These are phyloP conservation scores for Poicephalus gulielmi DNA, from an alignment of 2,113 vertebrate species.

Conservation along the genomic window DNA sequence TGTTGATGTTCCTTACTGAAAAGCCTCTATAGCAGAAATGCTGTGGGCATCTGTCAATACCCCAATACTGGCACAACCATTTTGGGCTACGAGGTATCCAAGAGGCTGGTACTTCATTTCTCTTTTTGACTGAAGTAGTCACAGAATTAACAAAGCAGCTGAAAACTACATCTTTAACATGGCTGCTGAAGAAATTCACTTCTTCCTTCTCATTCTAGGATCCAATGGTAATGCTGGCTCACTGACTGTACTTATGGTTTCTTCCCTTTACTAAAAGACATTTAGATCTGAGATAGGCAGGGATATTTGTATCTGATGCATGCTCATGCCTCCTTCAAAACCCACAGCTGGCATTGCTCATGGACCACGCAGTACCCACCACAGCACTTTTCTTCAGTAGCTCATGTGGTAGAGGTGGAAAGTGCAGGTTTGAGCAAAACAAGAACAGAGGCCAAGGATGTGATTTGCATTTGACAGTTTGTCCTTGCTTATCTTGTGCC, in stretches of 20 bases:
- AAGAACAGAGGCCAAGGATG: not conserved
- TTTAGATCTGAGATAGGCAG: not conserved
- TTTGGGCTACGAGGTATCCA: not conserved
- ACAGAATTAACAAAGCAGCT: slow-evolving; percentile 35
- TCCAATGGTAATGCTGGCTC: not conserved
- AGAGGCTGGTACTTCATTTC: slow-evolving; percentile 28
- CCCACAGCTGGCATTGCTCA: not conserved
- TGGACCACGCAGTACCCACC: not conserved
- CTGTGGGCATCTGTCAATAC: not conserved
- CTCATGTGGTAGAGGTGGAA: not conserved
- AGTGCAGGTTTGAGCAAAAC: not conserved
- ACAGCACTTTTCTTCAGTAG: not conserved
- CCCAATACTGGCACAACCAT: not conserved
- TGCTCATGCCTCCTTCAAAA: not conserved
- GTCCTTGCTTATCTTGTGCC: not conserved
- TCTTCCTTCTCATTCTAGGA: not conserved
- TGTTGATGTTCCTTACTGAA: not conserved
- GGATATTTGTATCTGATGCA: too few species aligned
- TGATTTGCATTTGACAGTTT: not conserved
- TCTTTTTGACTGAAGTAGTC: slow-evolving; percentile 46
- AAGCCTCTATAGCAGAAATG: not conserved
- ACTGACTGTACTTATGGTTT: not conserved
- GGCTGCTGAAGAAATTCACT: not conserved
- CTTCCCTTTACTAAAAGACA: not conserved
- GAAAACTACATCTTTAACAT: not conserved